Base-by-base conservation (phyloP, 2,888 invertebrate species). In the Adelognathus sp. region DNA sequence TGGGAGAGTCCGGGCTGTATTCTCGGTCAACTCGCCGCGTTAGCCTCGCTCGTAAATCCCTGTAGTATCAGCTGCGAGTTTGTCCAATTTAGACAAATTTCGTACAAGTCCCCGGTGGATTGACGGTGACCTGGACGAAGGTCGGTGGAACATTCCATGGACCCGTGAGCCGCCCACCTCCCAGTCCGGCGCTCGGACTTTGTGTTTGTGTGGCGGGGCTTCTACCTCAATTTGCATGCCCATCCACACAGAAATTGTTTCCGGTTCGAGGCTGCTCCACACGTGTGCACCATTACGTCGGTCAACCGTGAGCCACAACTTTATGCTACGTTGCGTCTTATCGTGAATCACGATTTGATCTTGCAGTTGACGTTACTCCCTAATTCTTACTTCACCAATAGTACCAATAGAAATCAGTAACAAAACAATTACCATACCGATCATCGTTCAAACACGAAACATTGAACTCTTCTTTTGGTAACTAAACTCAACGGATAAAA, bases 71-170 rank as follows among this genome's bases (percentile, higher is more conserved):
- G 67, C 58, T 39, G 31, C 63, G 29, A 78, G 70, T 74, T 78
- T 63, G 67, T 76, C 72, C 72, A 79, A 79, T 72, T 76, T 76
- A 46, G 72, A 67, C 61, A 56, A 76, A 76, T 67, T 76, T 79
- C 56, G 54, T 76, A 61, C 71, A 72, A 56, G 67, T 72, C 72
- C 71, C 66, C 14, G 29, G 39, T 44, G 54, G 36, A 66, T 58
- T 56, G 24, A 18, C 44, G 54, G 46, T 56, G 56, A 67, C 54
- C 52, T 44, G 31, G 54, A 46, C 61, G 67, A 52, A 44, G 27
- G 33, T 61, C 54, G 56, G n/a, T n/a, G n/a, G n/a, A 67, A 46
- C 46, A 33, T 21, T 27, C 46, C 24, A 29, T 18, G 67, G 29
- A 67, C 44, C 24, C 3, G 29, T 52, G 54, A 29, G 39, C 52